Percentiles rank a stretch among this genome's conserved stretches.
Conservation (phyloP, 1,140 invertebrate genomes). For the Brachystomella parvula region DNA sequence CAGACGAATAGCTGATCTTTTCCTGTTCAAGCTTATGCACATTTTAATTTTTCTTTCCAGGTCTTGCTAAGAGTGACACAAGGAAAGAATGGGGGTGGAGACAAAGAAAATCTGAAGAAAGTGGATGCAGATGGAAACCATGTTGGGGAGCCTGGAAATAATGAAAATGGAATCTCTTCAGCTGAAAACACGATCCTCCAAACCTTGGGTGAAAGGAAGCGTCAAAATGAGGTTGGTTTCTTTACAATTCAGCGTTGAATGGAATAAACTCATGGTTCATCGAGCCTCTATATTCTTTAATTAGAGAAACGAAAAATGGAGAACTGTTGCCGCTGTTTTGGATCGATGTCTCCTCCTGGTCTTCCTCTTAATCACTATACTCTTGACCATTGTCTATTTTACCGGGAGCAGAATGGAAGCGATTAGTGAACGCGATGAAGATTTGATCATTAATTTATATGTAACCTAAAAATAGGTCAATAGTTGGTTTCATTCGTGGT, state of each 20-base stretch:
- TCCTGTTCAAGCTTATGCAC: too few species aligned
- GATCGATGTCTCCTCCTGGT: neutral
- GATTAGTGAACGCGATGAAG: too few species aligned
- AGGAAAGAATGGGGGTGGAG: neutral
- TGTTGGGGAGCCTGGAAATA: neutral
- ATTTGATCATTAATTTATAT: too few species aligned
- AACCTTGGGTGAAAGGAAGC: neutral
- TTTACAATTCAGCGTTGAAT: too few species aligned
- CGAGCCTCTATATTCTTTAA: neutral
- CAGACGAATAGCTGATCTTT: too few species aligned
- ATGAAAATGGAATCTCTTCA: neutral
- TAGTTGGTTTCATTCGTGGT: too few species aligned
- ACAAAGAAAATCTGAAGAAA: neutral
- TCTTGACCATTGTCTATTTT: neutral
- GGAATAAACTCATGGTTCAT: neutral
- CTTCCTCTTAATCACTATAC: neutral
- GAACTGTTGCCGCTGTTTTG: neutral
- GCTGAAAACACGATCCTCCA: neutral
- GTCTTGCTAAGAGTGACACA: neutral
- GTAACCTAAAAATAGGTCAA: too few species aligned
- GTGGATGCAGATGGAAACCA: neutral
- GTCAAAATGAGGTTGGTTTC: neutral
- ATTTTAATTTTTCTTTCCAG: neutral
- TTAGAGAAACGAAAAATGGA: constrained; percentile 1
- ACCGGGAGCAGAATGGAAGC: neutral